These are phyloP conservation scores for Xanthia icteritia DNA, from an alignment of 2,888 invertebrate genomes.

Conservation along the genomic window DNA sequence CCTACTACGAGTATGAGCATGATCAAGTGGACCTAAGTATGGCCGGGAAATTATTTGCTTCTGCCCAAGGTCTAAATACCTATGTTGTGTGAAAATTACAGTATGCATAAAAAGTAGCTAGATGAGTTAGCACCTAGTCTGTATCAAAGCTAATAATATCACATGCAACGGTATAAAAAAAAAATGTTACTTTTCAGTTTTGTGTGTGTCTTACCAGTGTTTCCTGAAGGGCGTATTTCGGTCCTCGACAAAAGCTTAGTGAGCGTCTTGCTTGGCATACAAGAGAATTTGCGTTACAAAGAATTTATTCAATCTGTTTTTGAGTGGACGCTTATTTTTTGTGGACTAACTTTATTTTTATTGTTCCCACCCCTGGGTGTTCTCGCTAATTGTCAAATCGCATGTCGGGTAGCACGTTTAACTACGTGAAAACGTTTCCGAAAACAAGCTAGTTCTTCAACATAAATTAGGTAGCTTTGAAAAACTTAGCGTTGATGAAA, in stretches of 20 bases:
- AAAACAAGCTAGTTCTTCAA: constrained; percentile 83
- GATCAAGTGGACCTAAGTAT: background rate
- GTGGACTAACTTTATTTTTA: constrained; percentile 72
- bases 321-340: constrained; percentile 64
- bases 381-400: constrained; percentile 82
- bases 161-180: background rate
- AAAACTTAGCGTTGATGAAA: constrained; percentile 70
- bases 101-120: background rate
- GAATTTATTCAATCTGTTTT: constrained; percentile 63
- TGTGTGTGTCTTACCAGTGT: too few species aligned
- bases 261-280: constrained; percentile 15
- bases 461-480: constrained; percentile 76
- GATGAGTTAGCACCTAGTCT: background rate
- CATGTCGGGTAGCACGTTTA: constrained; percentile 79
- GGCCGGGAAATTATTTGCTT: background rate
- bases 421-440: constrained; percentile 86
- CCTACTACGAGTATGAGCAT: too few species aligned
- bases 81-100: background rate
- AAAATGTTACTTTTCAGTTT: background rate
- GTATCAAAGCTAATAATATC: background rate
- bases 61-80: background rate
- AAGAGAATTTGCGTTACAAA: constrained; percentile 34
- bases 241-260: background rate
- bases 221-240: constrained; percentile 15
- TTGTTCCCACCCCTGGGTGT: constrained; percentile 68